Conservation (phyloP, 1,140 invertebrate genomes). For the Tetramorium simillimum region DNA sequence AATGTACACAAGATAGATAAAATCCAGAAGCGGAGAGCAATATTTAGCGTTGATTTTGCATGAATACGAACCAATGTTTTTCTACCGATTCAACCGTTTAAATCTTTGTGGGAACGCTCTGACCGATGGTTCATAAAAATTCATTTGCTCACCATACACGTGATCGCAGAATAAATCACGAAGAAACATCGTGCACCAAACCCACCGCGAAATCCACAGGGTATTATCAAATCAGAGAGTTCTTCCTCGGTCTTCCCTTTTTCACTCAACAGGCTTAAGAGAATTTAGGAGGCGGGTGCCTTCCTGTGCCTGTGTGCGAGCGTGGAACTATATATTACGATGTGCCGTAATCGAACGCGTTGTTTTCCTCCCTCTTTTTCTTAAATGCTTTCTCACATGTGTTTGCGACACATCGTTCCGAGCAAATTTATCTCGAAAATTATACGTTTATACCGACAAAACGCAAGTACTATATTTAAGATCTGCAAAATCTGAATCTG, state of each 20-base stretch:
- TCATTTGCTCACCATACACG: constrained; percentile 49
- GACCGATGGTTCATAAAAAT: constrained; percentile 61
- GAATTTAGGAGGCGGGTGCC: constrained; percentile 69
- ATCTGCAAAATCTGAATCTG: not conserved
- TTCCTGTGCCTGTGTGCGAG: constrained; percentile 37
- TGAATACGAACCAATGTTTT: constrained; percentile 20
- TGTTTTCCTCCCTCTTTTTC: constrained; percentile 28
- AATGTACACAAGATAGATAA: constrained; percentile 28
- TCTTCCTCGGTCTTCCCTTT: constrained; percentile 67
- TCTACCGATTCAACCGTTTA: constrained; percentile 11
- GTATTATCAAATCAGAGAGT: constrained; percentile 75
- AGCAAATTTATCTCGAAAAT: constrained; percentile 2
- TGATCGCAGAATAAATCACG: constrained; percentile 66
- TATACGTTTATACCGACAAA: not conserved
- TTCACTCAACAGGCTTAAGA: constrained; percentile 73
- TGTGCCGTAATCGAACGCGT: constrained; percentile 39
- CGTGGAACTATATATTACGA: constrained; percentile 62
- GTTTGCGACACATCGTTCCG: not conserved
- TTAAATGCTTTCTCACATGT: not conserved
- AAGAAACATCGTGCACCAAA: constrained; percentile 56
- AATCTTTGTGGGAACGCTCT: constrained; percentile 35
- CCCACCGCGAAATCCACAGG: constrained; percentile 67
- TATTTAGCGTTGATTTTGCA: constrained; percentile 52
- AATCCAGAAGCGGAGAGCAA: constrained; percentile 12
- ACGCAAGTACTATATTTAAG: not conserved